Conservation (phyloP, 2,888 invertebrate genomes). For the Xanthorhoe designata region DNA sequence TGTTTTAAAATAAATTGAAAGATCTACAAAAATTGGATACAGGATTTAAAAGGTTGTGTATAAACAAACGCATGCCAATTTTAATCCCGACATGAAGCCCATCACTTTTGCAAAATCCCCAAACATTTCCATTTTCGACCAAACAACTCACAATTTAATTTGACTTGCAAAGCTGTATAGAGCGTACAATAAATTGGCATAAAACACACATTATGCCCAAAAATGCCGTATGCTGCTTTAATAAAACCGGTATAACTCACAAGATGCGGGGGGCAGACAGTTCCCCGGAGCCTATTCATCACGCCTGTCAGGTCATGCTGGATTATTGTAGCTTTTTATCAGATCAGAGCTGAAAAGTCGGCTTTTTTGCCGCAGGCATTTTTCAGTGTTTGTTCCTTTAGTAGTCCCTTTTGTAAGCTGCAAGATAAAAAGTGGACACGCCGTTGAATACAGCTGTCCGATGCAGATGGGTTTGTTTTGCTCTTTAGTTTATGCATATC, state of each 20-base stretch:
- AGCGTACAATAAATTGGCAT: conserved; percentile 39
- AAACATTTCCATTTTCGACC: conserved; percentile 30
- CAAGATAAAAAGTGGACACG: conserved; percentile 28
- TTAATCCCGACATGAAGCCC: conserved; percentile 23
- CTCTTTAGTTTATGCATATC: conserved; percentile 10
- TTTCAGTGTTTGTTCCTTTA: conserved; percentile 26
- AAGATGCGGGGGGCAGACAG: conserved; percentile 43
- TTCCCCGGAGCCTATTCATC: conserved; percentile 49
- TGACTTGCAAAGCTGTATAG: conserved; percentile 37
- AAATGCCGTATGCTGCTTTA: conserved; percentile 43
- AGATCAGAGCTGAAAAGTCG: conserved; percentile 46
- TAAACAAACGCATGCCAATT: conserved; percentile 15
- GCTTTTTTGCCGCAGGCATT: conserved; percentile 32
- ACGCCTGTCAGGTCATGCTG: conserved; percentile 46
- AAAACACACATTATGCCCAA: conserved; percentile 41
- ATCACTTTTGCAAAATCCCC: conserved; percentile 17
- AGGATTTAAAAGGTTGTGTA: conserved; percentile 3
- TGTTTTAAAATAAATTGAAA: not conserved
- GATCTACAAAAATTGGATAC: not conserved
- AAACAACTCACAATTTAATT: conserved; percentile 38
- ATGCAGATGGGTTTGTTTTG: conserved; percentile 16
- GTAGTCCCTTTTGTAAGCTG: conserved; percentile 10
- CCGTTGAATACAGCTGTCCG: conserved; percentile 23
- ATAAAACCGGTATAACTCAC: conserved; percentile 50
- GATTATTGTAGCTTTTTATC: conserved; percentile 55